phyloP scores from a whole-genome alignment of 2,797 vertebrate genomes.

The Epinephelus coioides region DNA sequence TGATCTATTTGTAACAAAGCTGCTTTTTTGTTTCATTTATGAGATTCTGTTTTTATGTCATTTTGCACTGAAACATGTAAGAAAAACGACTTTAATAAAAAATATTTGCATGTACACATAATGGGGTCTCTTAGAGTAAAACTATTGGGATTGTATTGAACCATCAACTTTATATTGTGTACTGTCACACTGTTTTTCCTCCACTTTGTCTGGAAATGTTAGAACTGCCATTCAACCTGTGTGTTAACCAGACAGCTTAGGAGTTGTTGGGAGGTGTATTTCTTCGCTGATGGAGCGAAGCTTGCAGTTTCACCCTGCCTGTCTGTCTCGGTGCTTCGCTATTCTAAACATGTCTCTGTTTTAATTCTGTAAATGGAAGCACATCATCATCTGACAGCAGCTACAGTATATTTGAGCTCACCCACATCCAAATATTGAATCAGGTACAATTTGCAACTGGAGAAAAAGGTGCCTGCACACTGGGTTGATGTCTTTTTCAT shows the following conservation, averaged over 20 bases:
- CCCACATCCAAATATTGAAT: conserved; percentile 14
- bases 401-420: background rate
- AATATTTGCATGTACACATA: background rate
- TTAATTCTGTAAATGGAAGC: background rate
- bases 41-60: background rate
- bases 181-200: background rate
- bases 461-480: conserved; percentile 7
- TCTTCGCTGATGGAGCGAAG: background rate
- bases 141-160: background rate
- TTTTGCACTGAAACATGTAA: background rate
- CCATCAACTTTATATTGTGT: background rate
- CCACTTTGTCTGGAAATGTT: background rate
- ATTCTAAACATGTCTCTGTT: conserved; percentile 8
- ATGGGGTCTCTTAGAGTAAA: background rate
- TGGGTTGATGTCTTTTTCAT: background rate
- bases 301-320: background rate
- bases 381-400: conserved; percentile 13
- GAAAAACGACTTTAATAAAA: background rate
- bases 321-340: background rate
- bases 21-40: background rate
- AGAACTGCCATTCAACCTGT: background rate
- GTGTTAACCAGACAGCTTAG: background rate
- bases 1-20: background rate
- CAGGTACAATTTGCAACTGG: background rate
- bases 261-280: background rate